Evolutionary conservation across 2,888 invertebrate species (phyloP), one percentile per base, ranked within the genome.

Genomic region (Calameuta idolon): DNA sequence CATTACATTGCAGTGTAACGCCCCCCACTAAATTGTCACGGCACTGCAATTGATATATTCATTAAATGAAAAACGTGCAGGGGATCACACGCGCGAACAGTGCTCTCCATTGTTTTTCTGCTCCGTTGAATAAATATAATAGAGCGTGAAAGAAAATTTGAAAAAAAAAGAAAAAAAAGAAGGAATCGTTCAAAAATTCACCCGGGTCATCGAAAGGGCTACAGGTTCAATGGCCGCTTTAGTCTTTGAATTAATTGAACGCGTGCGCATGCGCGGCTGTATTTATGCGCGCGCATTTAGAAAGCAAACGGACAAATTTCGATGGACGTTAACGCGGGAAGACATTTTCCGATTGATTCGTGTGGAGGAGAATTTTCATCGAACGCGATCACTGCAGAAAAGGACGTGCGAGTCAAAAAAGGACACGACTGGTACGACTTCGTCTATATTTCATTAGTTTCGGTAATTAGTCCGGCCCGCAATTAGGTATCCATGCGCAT

Each of bases 161-260:
- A 55, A 23, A 55, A 23, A 55, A 4, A 40, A 40, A 35, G 5
- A 40, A 40, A 35, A 40, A 40, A 15, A 31, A 40, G 15, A 15
- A 55, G 12, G 12, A 37, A 55, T 55, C 15, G 23, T 55, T 55
- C 55, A 9, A 55, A 55, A 23, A 9, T 55, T 55, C 23, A 55
- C 2, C 55, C 4, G 23, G 55, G 55, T 23, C 55, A 23, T 55
- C 55, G 55, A 23, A 9, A 55, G 55, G 55, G 55, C 23, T 23
- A 55, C 23, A 55, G 9, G 55, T 55, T 55, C 55, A 55, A 33
- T n/a, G n/a, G n/a, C 68, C 75, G 75, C 75, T 31, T 75, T 75
- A 55, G 31, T 78, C 55, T 74, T 75, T 78, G 82, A 79, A 74
- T 83, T 84, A 83, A 84, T 84, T 83, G 81, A 69, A 55, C 23